Base-by-base conservation (phyloP, 2,888 invertebrate species). In the Spialia ferax region DNA sequence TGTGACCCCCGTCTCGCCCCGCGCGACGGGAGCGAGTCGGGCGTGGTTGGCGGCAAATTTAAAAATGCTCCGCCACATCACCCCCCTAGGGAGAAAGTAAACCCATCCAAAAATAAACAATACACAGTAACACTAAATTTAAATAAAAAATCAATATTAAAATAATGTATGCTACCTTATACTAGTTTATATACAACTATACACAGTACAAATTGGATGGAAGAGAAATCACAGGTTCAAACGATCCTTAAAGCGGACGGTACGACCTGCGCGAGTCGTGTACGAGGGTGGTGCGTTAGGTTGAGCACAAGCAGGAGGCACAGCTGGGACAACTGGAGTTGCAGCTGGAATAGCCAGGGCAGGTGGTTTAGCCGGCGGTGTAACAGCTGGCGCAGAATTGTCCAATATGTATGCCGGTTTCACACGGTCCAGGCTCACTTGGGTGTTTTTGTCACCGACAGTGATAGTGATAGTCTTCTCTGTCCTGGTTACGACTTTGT, bases 41-140 rank as follows among this genome's bases (percentile, higher is more conserved):
- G n/a, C n/a, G n/a, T n/a, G n/a, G n/a, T n/a, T n/a, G n/a, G n/a
- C n/a, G n/a, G n/a, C n/a, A n/a, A n/a, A n/a, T 26, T 26, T 4
- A 2, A 26, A 42, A 42, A 42, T 29, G 42, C n/a, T 45, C 18
- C 42, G 48, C 22, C 32, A 15, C 18, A 55, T 29, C 35, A 56
- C 48, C 48, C 48, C 48, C 48, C 48, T 50, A 50, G n/a, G 48
- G 11, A 50, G 48, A 50, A 50, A 50, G 22, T 18, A 22, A 50
- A 11, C 11, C 48, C 48, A 50, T 11, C 20, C 18, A 45, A 8
- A 45, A 50, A 50, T 22, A 20, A 11, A 22, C 4, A 48, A 6
- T 42, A 42, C 1, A 42, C 3, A 42, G 7, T 1, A 0, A 15
- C 6, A 38, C 2, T 38, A 42, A 6, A 42, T 42, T 7, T 2